A percentile compares a stretch with the other conserved stretches of the same genome.
phyloP scores from a whole-genome alignment of 2,113 vertebrate species.

The Leucoraja erinaceus region DNA sequence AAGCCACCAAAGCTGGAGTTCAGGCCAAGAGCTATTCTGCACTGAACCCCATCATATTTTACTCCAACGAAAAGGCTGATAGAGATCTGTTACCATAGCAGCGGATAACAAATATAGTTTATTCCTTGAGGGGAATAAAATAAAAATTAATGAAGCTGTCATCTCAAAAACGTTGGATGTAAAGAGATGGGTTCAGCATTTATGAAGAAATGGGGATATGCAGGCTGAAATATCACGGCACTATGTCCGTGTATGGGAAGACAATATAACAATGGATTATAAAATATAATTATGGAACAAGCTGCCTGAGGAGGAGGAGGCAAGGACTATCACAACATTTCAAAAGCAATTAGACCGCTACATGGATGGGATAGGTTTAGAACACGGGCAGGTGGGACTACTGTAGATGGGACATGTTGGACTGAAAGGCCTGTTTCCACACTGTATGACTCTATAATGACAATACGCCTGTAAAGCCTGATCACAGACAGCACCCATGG shows the following conservation, averaged over 20 bases:
- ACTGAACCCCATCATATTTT: neutral
- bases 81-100: neutral
- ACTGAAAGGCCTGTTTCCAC: too few relatives aligned
- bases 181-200: neutral
- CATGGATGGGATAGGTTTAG: too few relatives aligned
- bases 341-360: too few relatives aligned
- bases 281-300: too few relatives aligned
- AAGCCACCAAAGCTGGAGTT: neutral
- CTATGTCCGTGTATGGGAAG: neutral
- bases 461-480: too few relatives aligned
- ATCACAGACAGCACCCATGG: too few relatives aligned
- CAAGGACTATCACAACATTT: too few relatives aligned
- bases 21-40: neutral
- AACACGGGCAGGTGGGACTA: too few relatives aligned
- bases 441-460: too few relatives aligned
- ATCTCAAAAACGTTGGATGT: neutral
- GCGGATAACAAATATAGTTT: neutral
- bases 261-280: too few relatives aligned
- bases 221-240: neutral
- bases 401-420: too few relatives aligned
- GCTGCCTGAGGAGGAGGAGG: too few relatives aligned
- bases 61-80: neutral
- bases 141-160: conserved; percentile 3
- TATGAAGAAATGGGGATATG: neutral
- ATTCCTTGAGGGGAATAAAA: neutral